Evolutionary conservation across 2,888 invertebrate species (phyloP), one percentile per base, ranked within the genome.

Genomic region (Nomada ruficornis): DNA sequence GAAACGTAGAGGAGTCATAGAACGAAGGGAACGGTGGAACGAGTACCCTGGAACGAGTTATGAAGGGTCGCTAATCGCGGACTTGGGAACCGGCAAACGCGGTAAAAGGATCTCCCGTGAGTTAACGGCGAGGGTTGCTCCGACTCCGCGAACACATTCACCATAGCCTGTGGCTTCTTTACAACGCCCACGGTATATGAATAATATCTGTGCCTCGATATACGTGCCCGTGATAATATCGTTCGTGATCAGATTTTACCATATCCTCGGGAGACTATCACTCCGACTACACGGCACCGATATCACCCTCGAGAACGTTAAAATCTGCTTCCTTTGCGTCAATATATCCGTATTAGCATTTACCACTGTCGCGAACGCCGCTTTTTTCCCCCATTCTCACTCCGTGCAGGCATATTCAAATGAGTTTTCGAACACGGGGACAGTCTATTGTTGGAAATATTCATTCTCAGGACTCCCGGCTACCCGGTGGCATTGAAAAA

Each of bases 1-100:
- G 64, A 75, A 81, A 78, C 76, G 69, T 76, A 74, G 86, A 78
- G 80, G 84, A 82, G 75, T 86, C 82, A 80, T 81, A 81, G 86
- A 77, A 73, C 78, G 81, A 82, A 62, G 47, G 76, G 77, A 73
- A 83, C 62, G 79, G 69, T 67, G 67, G 67, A 68, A 67, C 71
- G 82, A 84, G 76, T 57, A 80, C 74, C 77, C 78, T 75, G 79
- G 69, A 80, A 90, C 88, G 90, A 89, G 90, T 90, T 90, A 88
- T 87, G 90, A 88, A 91, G 91, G 91, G 91, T 91, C 89, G 90
- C 91, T 92, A 92, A 92, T 92, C 92, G 91, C 85, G 88, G 84
- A 85, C 90, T 90, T 78, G 87, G 86, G 89, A 89, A 89, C 79
- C 83, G 81, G 77, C 75, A 86, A 85, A 89, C 86, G 85, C 75